Base-by-base conservation (phyloP, 2,797 vertebrate genomes). In the Pelodytes ibericus region DNA sequence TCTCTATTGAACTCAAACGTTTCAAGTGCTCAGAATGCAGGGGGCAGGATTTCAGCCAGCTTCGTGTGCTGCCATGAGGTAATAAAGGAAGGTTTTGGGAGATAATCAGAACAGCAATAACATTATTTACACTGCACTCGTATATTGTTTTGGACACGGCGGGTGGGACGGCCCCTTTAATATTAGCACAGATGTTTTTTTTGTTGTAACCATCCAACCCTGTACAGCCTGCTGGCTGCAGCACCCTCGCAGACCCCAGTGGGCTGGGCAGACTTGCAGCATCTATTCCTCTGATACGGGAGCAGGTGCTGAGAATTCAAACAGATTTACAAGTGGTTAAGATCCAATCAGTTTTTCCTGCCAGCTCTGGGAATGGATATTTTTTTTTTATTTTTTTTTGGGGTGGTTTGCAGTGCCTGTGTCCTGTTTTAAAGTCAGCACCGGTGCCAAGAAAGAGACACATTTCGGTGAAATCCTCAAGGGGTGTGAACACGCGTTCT, bases 271-370 rank as follows among this genome's bases (percentile, higher is more conserved):
- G 74, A 56, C 58, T 27, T 13, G 24, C 26, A 36, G 41, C 41
- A 13, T n/a, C n/a, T 10, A 16, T 24, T 53, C 22, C 22, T 20
- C 62, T 70, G 39, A 68, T 29, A 24, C 36, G 30, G 30, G 8
- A 71, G 75, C 75, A 77, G 75, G 75, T 77, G 75, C 68, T 65
- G 75, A 47, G 65, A 56, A 47, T 64, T 60, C 58, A 51, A 39
- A 22, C 25, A 41, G 74, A 77, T 70, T 67, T 67, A 67, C 72
- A 75, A 61, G 64, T 61, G 56, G 65, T 29, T 68, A 58, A 58
- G 33, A 49, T 75, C 73, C 73, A 74, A 67, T 59, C 31, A 33
- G 26, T 53, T 22, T 30, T 69, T 44, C 60, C 60, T 77, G 75
- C 75, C 75, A 77, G 61, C 20, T 29, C 51, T 25, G 33, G 10